These are phyloP conservation scores for silkworm (Bombyx mori) DNA, from an alignment of 1,140 invertebrate genomes.

Conservation along the genomic window DNA sequence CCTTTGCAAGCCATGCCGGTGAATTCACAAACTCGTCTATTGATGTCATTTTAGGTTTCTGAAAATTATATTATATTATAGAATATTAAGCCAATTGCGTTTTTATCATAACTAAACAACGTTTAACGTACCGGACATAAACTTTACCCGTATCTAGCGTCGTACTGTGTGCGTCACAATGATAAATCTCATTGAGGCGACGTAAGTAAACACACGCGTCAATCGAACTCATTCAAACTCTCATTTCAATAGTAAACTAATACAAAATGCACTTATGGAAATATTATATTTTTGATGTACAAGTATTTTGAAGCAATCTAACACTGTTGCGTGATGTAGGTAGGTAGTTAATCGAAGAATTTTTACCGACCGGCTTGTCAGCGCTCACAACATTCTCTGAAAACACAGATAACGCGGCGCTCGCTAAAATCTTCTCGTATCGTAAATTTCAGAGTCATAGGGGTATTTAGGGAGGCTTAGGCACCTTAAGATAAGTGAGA, in stretches of 20 bases:
- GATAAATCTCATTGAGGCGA: conserved; percentile 29
- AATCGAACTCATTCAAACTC: no score
- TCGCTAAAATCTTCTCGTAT: conserved; percentile 56
- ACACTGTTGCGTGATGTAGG: no score
- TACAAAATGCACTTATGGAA: no score
- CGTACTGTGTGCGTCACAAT: conserved; percentile 26
- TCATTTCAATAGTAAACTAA: no score
- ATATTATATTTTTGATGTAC: no score
- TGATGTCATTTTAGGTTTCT: conserved; percentile 39
- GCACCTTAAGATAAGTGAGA: conserved; percentile 66
- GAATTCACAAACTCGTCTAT: conserved; percentile 64
- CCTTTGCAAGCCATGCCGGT: conserved; percentile 61
- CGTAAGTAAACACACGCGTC: conserved; percentile 6
- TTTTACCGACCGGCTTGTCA: conserved; percentile 27
- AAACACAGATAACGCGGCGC: conserved; percentile 55
- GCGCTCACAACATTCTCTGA: conserved; percentile 51
- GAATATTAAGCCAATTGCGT: not conserved
- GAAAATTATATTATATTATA: not conserved
- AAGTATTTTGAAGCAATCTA: no score
- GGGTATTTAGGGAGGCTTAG: conserved; percentile 64
- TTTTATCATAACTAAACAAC: not conserved
- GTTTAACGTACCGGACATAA: not conserved
- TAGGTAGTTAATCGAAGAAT: no score
- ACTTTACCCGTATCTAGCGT: conserved; percentile 1
- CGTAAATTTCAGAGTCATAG: conserved; percentile 60